phyloP scores from a whole-genome alignment of 2,797 vertebrate genomes.

The Sus cebifrons region DNA sequence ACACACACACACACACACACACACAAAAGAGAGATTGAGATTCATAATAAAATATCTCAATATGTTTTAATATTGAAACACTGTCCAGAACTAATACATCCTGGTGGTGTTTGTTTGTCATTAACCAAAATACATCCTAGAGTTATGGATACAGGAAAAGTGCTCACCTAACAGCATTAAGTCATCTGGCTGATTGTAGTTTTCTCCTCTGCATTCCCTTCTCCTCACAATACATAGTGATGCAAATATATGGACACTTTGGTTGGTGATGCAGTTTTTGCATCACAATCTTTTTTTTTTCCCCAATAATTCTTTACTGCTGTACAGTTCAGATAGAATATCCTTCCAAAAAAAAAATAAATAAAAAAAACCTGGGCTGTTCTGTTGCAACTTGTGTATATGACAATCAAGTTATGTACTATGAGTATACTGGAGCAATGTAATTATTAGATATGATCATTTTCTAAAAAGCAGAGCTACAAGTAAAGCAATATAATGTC shows the following conservation, averaged over 20 bases:
- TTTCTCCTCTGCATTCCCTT: neutral
- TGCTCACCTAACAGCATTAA: neutral
- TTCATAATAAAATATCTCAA: neutral
- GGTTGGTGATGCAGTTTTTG: neutral
- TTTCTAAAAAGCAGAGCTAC: neutral
- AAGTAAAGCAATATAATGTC: neutral
- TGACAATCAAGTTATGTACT: neutral
- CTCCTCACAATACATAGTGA: neutral
- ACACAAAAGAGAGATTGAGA: neutral
- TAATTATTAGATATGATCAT: neutral
- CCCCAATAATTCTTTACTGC: neutral
- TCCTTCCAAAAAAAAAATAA: neutral
- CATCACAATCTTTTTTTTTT: neutral
- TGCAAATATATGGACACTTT: neutral
- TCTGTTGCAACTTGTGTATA: neutral
- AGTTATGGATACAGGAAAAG: neutral
- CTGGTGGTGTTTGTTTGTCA: neutral
- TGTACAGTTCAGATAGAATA: neutral
- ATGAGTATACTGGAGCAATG: neutral
- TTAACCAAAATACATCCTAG: neutral
- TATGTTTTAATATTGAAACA: slow-evolving; percentile 4
- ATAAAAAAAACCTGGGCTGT: neutral
- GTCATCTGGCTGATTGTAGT: neutral
- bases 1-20: too few species aligned
- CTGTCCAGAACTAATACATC: neutral